Base-by-base conservation (phyloP, 1,140 invertebrate genomes). In the Bombus haemorrhoidalis region DNA sequence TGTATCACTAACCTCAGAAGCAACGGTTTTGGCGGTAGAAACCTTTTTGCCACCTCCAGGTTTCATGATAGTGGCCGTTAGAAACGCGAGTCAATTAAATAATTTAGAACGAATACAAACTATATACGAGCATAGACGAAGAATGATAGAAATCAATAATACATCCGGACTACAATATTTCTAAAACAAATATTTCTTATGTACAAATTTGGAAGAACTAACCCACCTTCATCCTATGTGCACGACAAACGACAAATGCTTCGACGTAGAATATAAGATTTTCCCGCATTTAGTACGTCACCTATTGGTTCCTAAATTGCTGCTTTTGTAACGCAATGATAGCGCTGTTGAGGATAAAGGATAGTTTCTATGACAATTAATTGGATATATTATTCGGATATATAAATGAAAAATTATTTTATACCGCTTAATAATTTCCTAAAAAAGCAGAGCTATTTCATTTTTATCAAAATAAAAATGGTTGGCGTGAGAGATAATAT, bases 31-130 rank as follows among this genome's bases (percentile, higher is more conserved):
- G 87, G 86, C 87, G 81, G 90, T 75, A 89, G 91, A 86, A 89
- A 92, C 85, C 90, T 92, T 92, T 2, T 90, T 91, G 28, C 87
- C 89, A 80, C 87, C 86, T 90, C 87, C 93, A 66, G 92, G 91
- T 92, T 91, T 94, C 94, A 94, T 94, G 90, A 81, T 94, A 88
- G 74, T 41, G n/a, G 57, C 71, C 69, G 78, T 85, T 81, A 85
- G 0, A 74, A 66, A 66, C 15, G n/a, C 43, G 22, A 85, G 71
- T 80, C 77, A 72, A 37, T 71, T 5, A 71, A 32, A 28, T 62
- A n/a, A 22, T 80, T 80, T 22, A 15, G 34, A 47, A 13, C 32
- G 39, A 84, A 47, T 72, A 8, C 22, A 6, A 59, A 77, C 5
- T 15, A 2, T 39, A 68, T 32, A 57, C 5, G 9, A 22, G 2